phyloP scores from a whole-genome alignment of 2,113 vertebrate species.

The Melospiza melodia region DNA sequence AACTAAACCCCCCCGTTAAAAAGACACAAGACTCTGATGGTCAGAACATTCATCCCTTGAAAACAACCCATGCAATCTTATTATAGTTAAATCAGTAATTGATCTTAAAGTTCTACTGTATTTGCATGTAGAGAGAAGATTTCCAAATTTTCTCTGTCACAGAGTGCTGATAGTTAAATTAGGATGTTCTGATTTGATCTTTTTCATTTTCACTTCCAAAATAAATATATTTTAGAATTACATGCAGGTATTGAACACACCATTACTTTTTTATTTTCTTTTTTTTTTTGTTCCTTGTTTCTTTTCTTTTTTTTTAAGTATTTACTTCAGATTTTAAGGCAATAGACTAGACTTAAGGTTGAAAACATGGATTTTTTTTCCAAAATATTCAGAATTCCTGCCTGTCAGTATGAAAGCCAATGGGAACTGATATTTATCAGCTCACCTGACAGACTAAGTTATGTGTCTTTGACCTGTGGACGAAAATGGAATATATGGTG shows the following conservation, averaged over 20 bases:
- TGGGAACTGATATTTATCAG: neutral
- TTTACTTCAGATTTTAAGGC: neutral
- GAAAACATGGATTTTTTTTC: neutral
- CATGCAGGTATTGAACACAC: neutral
- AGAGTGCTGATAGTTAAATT: neutral
- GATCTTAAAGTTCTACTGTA: neutral
- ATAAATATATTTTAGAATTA: neutral
- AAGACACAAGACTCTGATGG: neutral
- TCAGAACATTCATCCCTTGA: neutral
- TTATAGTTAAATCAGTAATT: neutral
- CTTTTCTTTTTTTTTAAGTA: neutral
- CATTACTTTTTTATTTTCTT: neutral
- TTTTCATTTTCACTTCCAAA: neutral
- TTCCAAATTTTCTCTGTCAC: neutral
- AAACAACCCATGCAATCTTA: neutral
- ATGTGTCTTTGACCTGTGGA: neutral
- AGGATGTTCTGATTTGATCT: neutral
- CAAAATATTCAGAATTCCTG: neutral
- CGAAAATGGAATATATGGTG: neutral
- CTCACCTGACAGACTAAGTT: neutral
- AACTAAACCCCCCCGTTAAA: neutral
- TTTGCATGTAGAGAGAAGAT: neutral
- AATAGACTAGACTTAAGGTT: neutral
- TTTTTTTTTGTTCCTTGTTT: neutral
- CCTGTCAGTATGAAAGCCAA: neutral